Base-by-base conservation (phyloP, 1,140 invertebrate species). In the Thereuonema tuberculata region DNA sequence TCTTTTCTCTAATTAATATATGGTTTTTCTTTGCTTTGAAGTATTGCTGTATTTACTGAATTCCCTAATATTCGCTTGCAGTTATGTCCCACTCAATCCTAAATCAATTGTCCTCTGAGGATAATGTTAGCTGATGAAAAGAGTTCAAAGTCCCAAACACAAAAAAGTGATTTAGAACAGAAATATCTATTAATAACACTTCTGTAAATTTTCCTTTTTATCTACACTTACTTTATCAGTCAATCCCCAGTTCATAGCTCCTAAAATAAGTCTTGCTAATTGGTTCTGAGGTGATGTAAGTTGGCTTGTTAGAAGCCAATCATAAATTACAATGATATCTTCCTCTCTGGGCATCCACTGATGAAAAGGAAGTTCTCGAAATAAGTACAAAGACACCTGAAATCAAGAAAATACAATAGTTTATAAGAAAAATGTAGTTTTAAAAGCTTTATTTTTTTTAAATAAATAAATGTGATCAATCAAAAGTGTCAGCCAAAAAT, bases 201-300 rank as follows among this genome's bases (percentile, higher is more conserved):
- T n/a, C n/a, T n/a, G n/a, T n/a, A n/a, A n/a, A n/a, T n/a, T n/a
- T n/a, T n/a, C n/a, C n/a, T n/a, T n/a, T n/a, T n/a, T n/a, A n/a
- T n/a, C n/a, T n/a, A n/a, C n/a, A n/a, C n/a, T 26, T 17, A 43
- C 61, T 49, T 59, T 56, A 25, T 69, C 66, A 60, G 78, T 75
- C 37, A 81, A 75, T 57, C 80, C 80, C 84, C 86, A 90, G 74
- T 89, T 86, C 23, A 90, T 74, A 60, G 83, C 77, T 31, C 77
- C 76, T 23, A 91, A 73, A 46, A 90, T 78, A 56, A 84, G 73
- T 48, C 85, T 75, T 0, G 84, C 81, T 58, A 89, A 71, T 69
- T 82, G 80, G 71, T 78, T 88, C 69, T 87, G 81, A 1, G 78
- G 72, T 0, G 80, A 77, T 48, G 70, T 43, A 25, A 58, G 57